Base-by-base conservation (phyloP, 2,888 invertebrate species). In the Pollenia angustigena region DNA sequence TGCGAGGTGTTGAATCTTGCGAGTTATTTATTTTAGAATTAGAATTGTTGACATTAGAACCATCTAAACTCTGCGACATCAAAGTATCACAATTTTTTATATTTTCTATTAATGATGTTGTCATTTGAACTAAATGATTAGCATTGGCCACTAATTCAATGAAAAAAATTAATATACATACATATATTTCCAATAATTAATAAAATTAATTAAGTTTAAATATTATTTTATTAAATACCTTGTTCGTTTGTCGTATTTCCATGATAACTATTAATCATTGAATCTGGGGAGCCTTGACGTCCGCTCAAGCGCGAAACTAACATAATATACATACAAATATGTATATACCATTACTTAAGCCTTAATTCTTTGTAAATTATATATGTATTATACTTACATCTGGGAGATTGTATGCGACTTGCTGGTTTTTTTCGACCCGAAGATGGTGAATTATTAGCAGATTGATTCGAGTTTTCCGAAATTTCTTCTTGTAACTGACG, bases 401-500 rank as follows among this genome's bases (percentile, higher is more conserved):
- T 89, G 1, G 93, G 93, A 42, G 93, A 93, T 81, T 93, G 93
- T 81, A 93, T 93, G 32, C 93, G 91, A 90, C 93, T 93, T 23
- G 92, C 90, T 46, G 93, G 92, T 69, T 93, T 93, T 68, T 92
- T 92, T 83, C 93, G 89, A 16, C 92, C 90, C 14, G 92, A 91
- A 3, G 93, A 93, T 16, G 93, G 93, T 64, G 93, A 93, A 81
- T 93, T 93, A 88, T 91, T 93, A 11, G 91, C 91, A 14, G 93
- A 93, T 11, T 90, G 90, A 79, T 91, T 92, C 1, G 91, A 91
- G 87, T 93, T 93, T 56, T 93, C 93, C 54, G 93, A 90, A 50
- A 95, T 95, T 91, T 97, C 96, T 88, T 96, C 97, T 90, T 96
- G 95, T 69, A 97, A 91, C 90, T 97, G 97, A 87, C 97, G 96